Conservation (phyloP, 1,140 invertebrate genomes). For the Drosophila burlai region DNA sequence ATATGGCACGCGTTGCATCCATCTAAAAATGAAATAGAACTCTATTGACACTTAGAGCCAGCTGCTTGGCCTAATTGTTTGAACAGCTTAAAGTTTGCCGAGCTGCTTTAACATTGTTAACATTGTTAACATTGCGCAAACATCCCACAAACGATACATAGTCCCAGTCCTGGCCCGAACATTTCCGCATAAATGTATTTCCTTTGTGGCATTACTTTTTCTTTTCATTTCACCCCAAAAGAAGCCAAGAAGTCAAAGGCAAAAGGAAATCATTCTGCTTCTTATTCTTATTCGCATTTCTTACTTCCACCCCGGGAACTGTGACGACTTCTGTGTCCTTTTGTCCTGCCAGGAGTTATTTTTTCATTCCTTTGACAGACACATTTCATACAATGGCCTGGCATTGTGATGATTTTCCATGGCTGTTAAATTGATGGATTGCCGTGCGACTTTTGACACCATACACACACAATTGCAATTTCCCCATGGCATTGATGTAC, state of each 20-base stretch:
- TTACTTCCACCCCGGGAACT: slow-evolving; percentile 48
- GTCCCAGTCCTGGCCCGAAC: slow-evolving; percentile 4
- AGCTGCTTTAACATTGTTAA: slow-evolving; percentile 19
- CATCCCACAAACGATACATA: slow-evolving; percentile 62
- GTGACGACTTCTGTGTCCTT: slow-evolving; percentile 59
- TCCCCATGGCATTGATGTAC: slow-evolving; percentile 15
- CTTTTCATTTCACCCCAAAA: slow-evolving; percentile 29
- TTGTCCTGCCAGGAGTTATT: slow-evolving; percentile 45
- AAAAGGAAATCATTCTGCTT: slow-evolving; percentile 57
- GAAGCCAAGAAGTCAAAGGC: slow-evolving; percentile 49
- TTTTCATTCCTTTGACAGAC: slow-evolving; percentile 43
- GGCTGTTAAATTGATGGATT: slow-evolving; percentile 82
- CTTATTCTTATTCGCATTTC: slow-evolving; percentile 40
- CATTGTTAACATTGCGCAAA: slow-evolving; percentile 78
- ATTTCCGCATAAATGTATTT: slow-evolving; percentile 39
- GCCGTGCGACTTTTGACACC: slow-evolving; percentile 79
- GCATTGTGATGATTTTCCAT: slow-evolving; percentile 72
- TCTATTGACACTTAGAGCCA: slow-evolving; percentile 38
- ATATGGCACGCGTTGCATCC: not conserved
- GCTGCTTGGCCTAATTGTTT: slow-evolving; percentile 49
- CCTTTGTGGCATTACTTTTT: slow-evolving; percentile 41
- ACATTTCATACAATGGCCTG: slow-evolving; percentile 69
- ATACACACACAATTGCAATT: slow-evolving; percentile 66
- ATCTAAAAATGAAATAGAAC: not conserved
- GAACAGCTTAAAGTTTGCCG: slow-evolving; percentile 67